Evolutionary conservation across 2,888 invertebrate species (phyloP).

Genomic region (Isoperla grammatica): DNA sequence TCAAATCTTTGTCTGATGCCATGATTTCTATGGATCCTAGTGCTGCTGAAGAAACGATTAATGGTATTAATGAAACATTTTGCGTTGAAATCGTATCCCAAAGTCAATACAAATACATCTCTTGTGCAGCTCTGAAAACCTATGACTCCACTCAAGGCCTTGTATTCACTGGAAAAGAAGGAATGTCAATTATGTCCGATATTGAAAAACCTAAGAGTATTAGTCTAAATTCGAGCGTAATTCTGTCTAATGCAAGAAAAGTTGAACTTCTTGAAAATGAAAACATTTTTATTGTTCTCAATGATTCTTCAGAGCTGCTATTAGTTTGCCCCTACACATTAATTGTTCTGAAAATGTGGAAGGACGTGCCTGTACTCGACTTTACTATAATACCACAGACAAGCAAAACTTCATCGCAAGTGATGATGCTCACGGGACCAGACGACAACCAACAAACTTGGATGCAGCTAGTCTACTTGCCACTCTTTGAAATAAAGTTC

Average conservation of each 20-base stretch:
- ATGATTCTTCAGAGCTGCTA: constrained; percentile 34
- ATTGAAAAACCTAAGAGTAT: neutral
- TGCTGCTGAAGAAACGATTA: no score
- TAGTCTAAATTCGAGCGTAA: neutral
- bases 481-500: constrained; percentile 39
- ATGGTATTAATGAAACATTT: no score
- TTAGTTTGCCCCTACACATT: constrained; percentile 38
- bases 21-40: no score
- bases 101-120: no score
- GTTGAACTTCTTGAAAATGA: constrained; percentile 8
- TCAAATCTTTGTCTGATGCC: no score
- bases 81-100: no score
- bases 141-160: neutral
- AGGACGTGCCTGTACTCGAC: constrained; percentile 34
- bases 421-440: constrained; percentile 35
- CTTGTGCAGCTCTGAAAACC: neutral
- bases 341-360: constrained; percentile 34
- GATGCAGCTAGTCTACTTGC: constrained; percentile 37
- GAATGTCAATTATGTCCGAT: constrained; percentile 7
- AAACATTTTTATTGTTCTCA: constrained; percentile 38
- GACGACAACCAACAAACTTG: neutral
- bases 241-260: neutral
- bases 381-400: constrained; percentile 37
- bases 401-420: constrained; percentile 32
- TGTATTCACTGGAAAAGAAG: constrained; percentile 5